Base-by-base conservation (phyloP, 2,113 vertebrate species). In the Regulus satrapa region DNA sequence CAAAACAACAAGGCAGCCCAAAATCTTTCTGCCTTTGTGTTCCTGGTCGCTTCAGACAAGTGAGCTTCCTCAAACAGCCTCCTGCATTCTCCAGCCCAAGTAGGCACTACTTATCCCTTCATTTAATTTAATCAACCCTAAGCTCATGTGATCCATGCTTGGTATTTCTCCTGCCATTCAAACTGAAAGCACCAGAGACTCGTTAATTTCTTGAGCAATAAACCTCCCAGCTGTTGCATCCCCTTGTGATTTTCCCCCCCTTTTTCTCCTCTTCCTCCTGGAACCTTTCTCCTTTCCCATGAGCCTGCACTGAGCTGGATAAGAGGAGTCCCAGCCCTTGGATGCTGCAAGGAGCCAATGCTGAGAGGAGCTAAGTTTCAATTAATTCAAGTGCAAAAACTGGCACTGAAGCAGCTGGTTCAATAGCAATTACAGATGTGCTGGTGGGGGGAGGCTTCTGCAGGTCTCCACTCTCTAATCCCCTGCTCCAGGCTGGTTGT, bases 241-340 rank as follows among this genome's bases (percentile, higher is more conserved):
- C 7, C 17, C 19, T 69, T 58, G 17, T 8, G 3, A 29, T 16
- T 18, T 12, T 5, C 2, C 4, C 13, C 9, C 2, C 6, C 25
- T 29, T 32, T 59, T 3, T 1, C 12, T 48, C 38, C 11, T 29
- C 19, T 51, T 26, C 8, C 34, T 76, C 38, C 32, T 68, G 34
- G 43, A 23, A 48, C 12, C 10, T 81, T 62, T 83, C 17, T 6
- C 12, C 19, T 79, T 83, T 61, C 8, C 62, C 5, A 3, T 23
- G 49, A 73, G 38, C 59, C 61, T 68, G 13, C 24, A 20, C 6
- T 79, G 62, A 75, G 36, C 16, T 87, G 62, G 25, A 18, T 12
- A 10, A 23, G 34, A 45, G 5, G 24, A 24, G 3, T 51, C 32
- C 18, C 18, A 32, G 25, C 7, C 18, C 29, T 38, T 28, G 56